Evolutionary conservation across 2,888 invertebrate genomes (phyloP).

Genomic region (Pandemis cinnamomeana): DNA sequence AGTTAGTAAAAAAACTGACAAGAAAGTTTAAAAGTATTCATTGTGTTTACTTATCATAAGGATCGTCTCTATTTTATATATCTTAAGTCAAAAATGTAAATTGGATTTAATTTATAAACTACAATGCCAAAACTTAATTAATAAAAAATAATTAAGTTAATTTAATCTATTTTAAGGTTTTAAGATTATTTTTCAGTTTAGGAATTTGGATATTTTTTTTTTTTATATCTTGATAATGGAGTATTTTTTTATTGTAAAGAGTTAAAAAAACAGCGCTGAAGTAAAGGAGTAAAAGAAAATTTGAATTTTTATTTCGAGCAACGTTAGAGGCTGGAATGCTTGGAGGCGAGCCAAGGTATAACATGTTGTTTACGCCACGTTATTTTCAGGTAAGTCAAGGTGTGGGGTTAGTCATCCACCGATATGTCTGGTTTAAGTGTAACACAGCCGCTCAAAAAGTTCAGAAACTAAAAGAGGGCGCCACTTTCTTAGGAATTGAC

Average conservation of each 20-base stretch:
- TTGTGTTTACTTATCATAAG: not conserved
- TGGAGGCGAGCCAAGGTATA: slow-evolving; percentile 34
- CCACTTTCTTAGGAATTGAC: too few relatives aligned
- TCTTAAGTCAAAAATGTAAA: slow-evolving; percentile 16
- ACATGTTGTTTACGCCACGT: slow-evolving; percentile 35
- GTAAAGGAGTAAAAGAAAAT: slow-evolving; percentile 11
- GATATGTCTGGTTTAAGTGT: slow-evolving; percentile 9
- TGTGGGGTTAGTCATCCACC: slow-evolving; percentile 36
- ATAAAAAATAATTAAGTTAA: slow-evolving; percentile 2
- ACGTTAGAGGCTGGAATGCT: slow-evolving; percentile 20
- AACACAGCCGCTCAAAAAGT: not conserved
- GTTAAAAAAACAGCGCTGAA: not conserved
- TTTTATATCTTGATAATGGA: not conserved
- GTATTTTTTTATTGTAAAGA: not conserved
- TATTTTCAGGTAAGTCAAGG: slow-evolving; percentile 43
- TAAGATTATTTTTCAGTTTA: not conserved
- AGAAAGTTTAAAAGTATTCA: slow-evolving; percentile 50
- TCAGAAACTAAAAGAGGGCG: too few relatives aligned
- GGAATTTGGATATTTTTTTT: not conserved
- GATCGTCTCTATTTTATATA: not conserved
- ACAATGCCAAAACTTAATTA: slow-evolving; percentile 20
- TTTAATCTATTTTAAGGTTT: slow-evolving; percentile 4
- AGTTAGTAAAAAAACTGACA: slow-evolving; percentile 53
- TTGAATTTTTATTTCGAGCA: not conserved
- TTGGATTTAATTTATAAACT: slow-evolving; percentile 24